These are phyloP conservation scores for Sparidentex hasta DNA, from an alignment of 2,797 vertebrate species.

Conservation along the genomic window DNA sequence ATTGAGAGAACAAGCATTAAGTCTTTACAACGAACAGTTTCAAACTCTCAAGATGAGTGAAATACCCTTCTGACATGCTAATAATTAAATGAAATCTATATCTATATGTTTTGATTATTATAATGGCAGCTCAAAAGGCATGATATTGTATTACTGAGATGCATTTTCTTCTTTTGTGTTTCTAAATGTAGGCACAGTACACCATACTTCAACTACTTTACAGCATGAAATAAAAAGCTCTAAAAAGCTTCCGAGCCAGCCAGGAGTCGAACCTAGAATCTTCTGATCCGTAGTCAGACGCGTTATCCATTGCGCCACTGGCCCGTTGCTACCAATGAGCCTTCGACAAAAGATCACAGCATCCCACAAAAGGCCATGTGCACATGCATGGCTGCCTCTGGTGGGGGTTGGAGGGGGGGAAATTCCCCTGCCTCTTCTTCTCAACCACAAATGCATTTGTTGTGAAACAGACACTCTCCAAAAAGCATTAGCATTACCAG, in stretches of 20 bases:
- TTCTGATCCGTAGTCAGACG: slow-evolving; percentile 82
- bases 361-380: background rate
- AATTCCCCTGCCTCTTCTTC: background rate
- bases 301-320: slow-evolving; percentile 81
- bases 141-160: background rate
- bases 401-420: background rate
- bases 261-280: slow-evolving; percentile 82
- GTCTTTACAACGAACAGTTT: background rate
- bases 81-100: background rate
- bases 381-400: background rate
- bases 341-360: background rate
- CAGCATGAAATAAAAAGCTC: background rate
- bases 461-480: slow-evolving; percentile 14
- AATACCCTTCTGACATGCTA: background rate
- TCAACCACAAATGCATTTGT: slow-evolving; percentile 1
- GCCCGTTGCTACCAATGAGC: background rate
- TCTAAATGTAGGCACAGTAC: background rate
- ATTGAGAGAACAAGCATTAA: background rate
- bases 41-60: background rate
- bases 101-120: too few species aligned
- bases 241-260: slow-evolving; percentile 65
- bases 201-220: background rate
- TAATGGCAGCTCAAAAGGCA: too few species aligned
- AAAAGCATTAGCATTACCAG: slow-evolving; percentile 37
- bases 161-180: background rate